Percentiles rank a stretch among this genome's conserved stretches.
Evolutionary conservation across 2,888 invertebrate genomes (phyloP).

Genomic region (Sthenelais limicola): DNA sequence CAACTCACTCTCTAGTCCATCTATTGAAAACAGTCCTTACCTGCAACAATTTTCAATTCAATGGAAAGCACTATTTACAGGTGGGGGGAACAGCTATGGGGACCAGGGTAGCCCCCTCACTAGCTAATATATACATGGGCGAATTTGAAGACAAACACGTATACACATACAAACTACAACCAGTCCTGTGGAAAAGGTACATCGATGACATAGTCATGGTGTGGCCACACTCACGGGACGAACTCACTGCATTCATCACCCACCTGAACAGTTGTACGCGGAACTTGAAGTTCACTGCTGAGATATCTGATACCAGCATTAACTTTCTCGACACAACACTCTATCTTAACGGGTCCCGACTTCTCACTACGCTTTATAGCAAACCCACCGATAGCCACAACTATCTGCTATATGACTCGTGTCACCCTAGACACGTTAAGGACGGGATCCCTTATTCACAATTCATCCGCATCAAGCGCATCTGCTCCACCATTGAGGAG

Average conservation of each 20-base stretch:
- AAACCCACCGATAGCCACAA: slow-evolving; percentile 13
- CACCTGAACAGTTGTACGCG: background rate
- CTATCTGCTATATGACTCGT: slow-evolving; percentile 11
- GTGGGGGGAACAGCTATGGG: slow-evolving; percentile 24
- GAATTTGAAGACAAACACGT: slow-evolving; percentile 8
- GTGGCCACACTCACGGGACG: background rate
- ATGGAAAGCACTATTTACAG: slow-evolving; percentile 24
- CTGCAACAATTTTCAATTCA: slow-evolving; percentile 28
- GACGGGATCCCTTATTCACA: slow-evolving; percentile 1
- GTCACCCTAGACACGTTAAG: slow-evolving; percentile 2
- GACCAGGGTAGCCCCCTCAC: slow-evolving; percentile 16
- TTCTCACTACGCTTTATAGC: background rate
- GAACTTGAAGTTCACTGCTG: slow-evolving; percentile 11
- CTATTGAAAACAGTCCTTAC: slow-evolving; percentile 8
- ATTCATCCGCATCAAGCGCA: slow-evolving; percentile 4
- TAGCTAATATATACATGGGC: slow-evolving; percentile 17
- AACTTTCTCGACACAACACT: slow-evolving; percentile 16
- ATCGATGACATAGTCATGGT: slow-evolving; percentile 15
- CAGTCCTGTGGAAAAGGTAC: slow-evolving; percentile 1
- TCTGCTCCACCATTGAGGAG: background rate
- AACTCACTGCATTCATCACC: background rate
- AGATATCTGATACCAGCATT: background rate
- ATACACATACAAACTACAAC: slow-evolving; percentile 3
- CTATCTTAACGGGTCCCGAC: background rate
- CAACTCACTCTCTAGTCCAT: background rate